phyloP scores from a whole-genome alignment of 2,888 invertebrate genomes.

The Lymantria monacha region DNA sequence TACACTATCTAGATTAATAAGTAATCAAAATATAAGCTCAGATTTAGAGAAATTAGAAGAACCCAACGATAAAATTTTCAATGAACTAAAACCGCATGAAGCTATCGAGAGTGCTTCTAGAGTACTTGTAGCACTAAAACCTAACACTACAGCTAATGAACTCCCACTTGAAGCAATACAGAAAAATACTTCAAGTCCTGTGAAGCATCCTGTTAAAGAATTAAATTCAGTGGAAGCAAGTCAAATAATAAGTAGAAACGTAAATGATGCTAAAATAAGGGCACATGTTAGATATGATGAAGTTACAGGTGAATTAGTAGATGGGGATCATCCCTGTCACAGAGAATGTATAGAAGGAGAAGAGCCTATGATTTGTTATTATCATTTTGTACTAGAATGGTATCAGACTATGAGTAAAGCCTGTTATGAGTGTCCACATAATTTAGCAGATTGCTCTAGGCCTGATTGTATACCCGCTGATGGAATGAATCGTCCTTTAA shows the following conservation, averaged over 20 bases:
- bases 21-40: slow-evolving; percentile 28
- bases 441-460: slow-evolving; percentile 87
- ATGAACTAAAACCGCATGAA: slow-evolving; percentile 36
- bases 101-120: slow-evolving; percentile 62
- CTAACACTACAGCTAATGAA: slow-evolving; percentile 46
- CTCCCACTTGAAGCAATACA: slow-evolving; percentile 40
- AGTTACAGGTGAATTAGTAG: slow-evolving; percentile 68
- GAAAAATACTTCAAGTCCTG: slow-evolving; percentile 29
- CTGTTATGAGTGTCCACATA: slow-evolving; percentile 91
- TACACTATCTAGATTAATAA: slow-evolving; percentile 23
- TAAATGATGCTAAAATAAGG: slow-evolving; percentile 51
- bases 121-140: slow-evolving; percentile 50
- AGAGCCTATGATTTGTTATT: slow-evolving; percentile 86
- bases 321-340: slow-evolving; percentile 82
- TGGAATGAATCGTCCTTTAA: slow-evolving; percentile 88
- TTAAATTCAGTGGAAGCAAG: slow-evolving; percentile 35
- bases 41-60: slow-evolving; percentile 19
- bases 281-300: slow-evolving; percentile 68
- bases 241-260: slow-evolving; percentile 32
- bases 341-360: slow-evolving; percentile 84
- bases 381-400: slow-evolving; percentile 89
- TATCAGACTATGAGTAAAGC: slow-evolving; percentile 94
- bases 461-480: slow-evolving; percentile 93
- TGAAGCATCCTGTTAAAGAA: slow-evolving; percentile 40
- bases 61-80: slow-evolving; percentile 36